Evolutionary conservation across 2,888 invertebrate genomes (phyloP).

Genomic region (Scelioninae gen. 2): DNA sequence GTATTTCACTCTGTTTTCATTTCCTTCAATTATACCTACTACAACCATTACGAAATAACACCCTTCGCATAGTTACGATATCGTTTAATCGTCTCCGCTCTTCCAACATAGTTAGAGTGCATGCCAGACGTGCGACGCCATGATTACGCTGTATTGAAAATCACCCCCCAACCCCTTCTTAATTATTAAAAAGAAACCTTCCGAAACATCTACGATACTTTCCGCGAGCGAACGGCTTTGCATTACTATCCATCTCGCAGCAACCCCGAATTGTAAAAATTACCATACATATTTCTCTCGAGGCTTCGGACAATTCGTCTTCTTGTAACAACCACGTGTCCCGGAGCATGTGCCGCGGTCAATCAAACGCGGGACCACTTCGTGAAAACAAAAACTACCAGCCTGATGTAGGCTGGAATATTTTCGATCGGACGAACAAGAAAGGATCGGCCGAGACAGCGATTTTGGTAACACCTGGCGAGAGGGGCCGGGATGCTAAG

Average conservation of each 20-base stretch:
- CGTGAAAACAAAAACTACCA: conserved; percentile 1
- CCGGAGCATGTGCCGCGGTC: conserved; percentile 9
- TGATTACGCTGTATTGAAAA: too few relatives aligned
- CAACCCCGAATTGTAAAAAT: conserved; percentile 9
- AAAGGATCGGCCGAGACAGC: conserved; percentile 42
- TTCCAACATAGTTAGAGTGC: too few relatives aligned
- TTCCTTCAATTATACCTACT: too few relatives aligned
- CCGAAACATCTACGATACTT: conserved; percentile 13
- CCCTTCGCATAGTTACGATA: too few relatives aligned
- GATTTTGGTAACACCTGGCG: conserved; percentile 59
- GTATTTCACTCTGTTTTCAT: too few relatives aligned
- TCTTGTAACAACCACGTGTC: conserved; percentile 18
- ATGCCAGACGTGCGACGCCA: too few relatives aligned
- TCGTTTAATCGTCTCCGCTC: too few relatives aligned
- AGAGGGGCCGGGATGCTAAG: conserved; percentile 50
- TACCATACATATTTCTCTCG: too few relatives aligned
- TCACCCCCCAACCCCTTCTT: too few relatives aligned
- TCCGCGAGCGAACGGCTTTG: neutral
- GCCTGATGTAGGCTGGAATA: conserved; percentile 21
- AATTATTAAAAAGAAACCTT: neutral
- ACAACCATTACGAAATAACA: too few relatives aligned
- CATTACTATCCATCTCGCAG: conserved; percentile 6
- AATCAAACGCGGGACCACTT: conserved; percentile 16
- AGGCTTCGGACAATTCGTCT: too few relatives aligned
- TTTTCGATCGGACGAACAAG: conserved; percentile 53